Base-by-base conservation (phyloP, 2,888 invertebrate genomes). In the Drosophila greeni region DNA sequence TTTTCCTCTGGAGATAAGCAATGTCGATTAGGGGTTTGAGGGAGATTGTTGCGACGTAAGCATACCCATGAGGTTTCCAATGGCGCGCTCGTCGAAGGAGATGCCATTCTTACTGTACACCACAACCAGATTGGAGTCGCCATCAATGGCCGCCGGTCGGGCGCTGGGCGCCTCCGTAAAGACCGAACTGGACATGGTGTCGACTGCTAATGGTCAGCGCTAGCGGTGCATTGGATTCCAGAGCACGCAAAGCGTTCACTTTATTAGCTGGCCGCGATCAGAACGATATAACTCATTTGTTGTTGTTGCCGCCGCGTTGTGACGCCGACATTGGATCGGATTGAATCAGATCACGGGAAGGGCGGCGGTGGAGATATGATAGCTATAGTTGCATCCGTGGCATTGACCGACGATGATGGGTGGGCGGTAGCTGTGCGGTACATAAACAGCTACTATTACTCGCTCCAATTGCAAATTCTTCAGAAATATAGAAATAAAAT, bases 91-190 rank as follows among this genome's bases (percentile, higher is more conserved):
- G 89, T 96, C 95, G 66, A 94, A 93, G 65, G 94, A 94, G 71
- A 96, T 93, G 79, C 95, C 95, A 92, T 95, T 95, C 90, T 95
- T 94, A 87, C 94, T 94, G 87, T 95, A 95, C 87, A 96, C 93
- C 88, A 96, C 93, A 84, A 95, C 93, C 87, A 96, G 77, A 73
- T 89, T 88, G 20, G 87, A 84, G 64, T 87, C 87, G 31, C 83
- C 77, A 47, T 76, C 69, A 61, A 61, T n/a, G 12, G 75, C 61
- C 58, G 67, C 65, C 66, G 80, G 70, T 45, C 75, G 56, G 37
- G 65, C 72, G 60, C 77, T 85, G 55, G 72, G 47, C 40, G 75
- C 52, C 52, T 88, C 89, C 42, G 84, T 82, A 60, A 89, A 89
- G 26, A 88, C 86, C 37, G 88, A 89, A 73, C 88, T 89, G 33